A percentile compares a stretch with the other conserved stretches of the same genome.
Evolutionary conservation across 2,113 vertebrate genomes (phyloP).

Genomic region (Turdus rufiventris): DNA sequence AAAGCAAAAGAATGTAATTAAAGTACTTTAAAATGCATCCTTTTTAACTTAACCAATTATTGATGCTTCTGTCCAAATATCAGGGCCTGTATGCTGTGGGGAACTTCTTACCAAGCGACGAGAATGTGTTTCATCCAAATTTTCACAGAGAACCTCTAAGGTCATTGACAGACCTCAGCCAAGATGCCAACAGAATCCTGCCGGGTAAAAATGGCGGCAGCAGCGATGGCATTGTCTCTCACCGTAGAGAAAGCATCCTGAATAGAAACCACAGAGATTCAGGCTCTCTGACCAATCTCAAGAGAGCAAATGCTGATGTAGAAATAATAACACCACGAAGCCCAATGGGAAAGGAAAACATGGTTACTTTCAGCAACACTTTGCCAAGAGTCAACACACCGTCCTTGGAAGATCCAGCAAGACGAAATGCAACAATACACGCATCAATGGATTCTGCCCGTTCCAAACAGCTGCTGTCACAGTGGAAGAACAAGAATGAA

Average conservation of each 20-base stretch:
- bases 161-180: conserved; percentile 85
- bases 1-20: neutral
- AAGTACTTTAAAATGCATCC: neutral
- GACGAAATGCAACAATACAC: conserved; percentile 87
- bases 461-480: conserved; percentile 93
- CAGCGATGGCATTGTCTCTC: conserved; percentile 76
- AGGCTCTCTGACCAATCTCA: conserved; percentile 80
- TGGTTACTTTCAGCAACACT: conserved; percentile 97
- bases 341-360: conserved; percentile 89
- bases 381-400: conserved; percentile 91
- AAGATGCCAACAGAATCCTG: conserved; percentile 84
- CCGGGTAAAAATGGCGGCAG: conserved; percentile 83
- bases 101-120: conserved; percentile 91
- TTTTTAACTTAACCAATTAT: neutral
- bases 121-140: conserved; percentile 65
- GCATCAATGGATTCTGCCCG: conserved; percentile 92
- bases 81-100: conserved; percentile 94
- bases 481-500: conserved; percentile 96
- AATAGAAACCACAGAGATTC: conserved; percentile 82
- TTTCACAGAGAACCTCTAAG: conserved; percentile 76
- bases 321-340: conserved; percentile 91
- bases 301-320: conserved; percentile 87
- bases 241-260: conserved; percentile 83
- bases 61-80: conserved; percentile 48
- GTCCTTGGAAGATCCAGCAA: conserved; percentile 83